Evolutionary conservation across 2,888 invertebrate species (phyloP).

Genomic region (Uloborus plumipes): DNA sequence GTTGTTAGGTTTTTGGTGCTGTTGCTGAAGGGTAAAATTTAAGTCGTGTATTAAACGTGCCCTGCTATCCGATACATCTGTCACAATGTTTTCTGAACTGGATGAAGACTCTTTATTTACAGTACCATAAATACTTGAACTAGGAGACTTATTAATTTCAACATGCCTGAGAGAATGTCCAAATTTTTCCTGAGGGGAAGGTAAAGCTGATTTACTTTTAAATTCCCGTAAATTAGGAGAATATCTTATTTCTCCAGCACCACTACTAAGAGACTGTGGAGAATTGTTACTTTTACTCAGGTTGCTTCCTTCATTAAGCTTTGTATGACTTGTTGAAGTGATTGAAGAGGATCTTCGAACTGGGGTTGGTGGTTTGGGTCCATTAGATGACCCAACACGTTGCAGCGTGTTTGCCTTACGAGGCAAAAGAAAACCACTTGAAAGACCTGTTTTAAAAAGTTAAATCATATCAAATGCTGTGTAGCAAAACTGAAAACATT

Average conservation of each 20-base stretch:
- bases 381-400: conserved; percentile 44
- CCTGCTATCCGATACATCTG: conserved; percentile 71
- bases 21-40: conserved; percentile 77
- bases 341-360: conserved; percentile 82
- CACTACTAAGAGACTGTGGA: conserved; percentile 33
- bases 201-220: conserved; percentile 36
- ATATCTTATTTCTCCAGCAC: conserved; percentile 56
- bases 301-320: conserved; percentile 10
- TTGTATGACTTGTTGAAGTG: conserved; percentile 35
- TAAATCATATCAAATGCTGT: not conserved
- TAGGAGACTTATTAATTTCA: conserved; percentile 21
- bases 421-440: conserved; percentile 37
- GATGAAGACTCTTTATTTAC: conserved; percentile 19
- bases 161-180: conserved; percentile 35
- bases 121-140: conserved; percentile 27
- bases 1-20: conserved; percentile 13
- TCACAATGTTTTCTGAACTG: conserved; percentile 48
- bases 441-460: conserved; percentile 28
- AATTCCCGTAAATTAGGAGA: conserved; percentile 54
- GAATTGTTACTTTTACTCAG: not conserved
- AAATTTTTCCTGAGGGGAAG: conserved; percentile 45
- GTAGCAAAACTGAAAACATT: too few relatives aligned
- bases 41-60: conserved; percentile 80
- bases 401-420: conserved; percentile 59
- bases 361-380: conserved; percentile 83